Evolutionary conservation across 2,113 vertebrate genomes (phyloP), one percentile per base, ranked within the genome.

Genomic region (Pavo muticus): DNA sequence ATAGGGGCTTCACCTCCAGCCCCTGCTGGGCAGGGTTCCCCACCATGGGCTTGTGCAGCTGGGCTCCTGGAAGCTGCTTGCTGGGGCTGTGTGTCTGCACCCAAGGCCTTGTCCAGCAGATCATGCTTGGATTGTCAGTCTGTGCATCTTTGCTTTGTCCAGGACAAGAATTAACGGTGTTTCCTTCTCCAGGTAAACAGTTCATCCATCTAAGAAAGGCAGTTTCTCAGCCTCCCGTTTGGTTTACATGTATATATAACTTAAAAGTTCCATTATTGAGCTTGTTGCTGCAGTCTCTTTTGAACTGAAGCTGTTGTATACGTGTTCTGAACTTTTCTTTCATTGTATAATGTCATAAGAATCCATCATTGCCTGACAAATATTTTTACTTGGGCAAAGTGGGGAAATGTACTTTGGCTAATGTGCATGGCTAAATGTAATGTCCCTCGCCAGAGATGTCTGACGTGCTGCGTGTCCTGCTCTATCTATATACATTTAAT

Each of bases 361-460:
- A 97, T 97, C 96, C 95, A 96, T 98, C 96, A 92, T 83, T 93
- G 80, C 72, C 47, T 95, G 78, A 91, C 39, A 95, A 94, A 85
- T 88, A 61, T 88, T 77, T 71, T 75, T 20, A 32, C 76, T 96
- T 96, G 74, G 68, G 75, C 74, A 96, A 94, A 97, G 44, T 47
- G 95, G 72, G 64, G 88, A 93, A 86, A 87, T 72, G 76, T 88
- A 24, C 57, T 93, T 92, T 50, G 42, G 37, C 27, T 89, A 63
- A 72, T 27, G 57, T 84, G 47, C 20, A 37, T 65, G 83, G 76
- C 23, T 78, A 48, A 90, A 73, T 35, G 29, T 15, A 59, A 80
- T n/a, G 10, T 44, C 30, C 23, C 18, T 54, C 14, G 54, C 70
- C 85, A 71, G 40, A 69, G 48, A 37, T 83, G 75, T 79, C 20